A percentile compares a stretch with the other conserved stretches of the same genome.
Conservation (phyloP, 2,113 vertebrate species). For the Bettongia penicillata region DNA sequence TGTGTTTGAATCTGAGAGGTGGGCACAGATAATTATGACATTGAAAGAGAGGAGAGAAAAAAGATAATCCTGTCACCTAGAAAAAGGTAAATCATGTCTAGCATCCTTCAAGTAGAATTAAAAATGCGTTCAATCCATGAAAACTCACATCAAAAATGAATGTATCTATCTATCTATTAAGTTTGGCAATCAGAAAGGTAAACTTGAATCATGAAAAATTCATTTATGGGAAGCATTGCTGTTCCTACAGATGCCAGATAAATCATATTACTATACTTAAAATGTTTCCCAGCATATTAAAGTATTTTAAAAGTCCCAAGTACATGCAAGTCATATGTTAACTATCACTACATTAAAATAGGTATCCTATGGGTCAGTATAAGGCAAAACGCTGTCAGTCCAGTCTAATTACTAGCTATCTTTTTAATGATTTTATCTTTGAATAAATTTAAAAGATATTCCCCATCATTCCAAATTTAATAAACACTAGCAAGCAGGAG, state of each 20-base stretch:
- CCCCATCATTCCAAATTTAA: neutral
- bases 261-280: neutral
- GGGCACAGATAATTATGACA: neutral
- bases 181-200: neutral
- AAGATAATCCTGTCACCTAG: neutral
- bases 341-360: neutral
- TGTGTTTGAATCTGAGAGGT: neutral
- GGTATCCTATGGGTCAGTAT: neutral
- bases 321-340: neutral
- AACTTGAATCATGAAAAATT: neutral
- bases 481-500: neutral
- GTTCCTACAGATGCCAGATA: neutral
- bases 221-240: neutral
- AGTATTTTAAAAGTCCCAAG: neutral
- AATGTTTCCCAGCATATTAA: neutral
- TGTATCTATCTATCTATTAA: neutral
- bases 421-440: neutral
- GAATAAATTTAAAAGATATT: neutral
- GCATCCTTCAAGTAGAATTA: neutral
- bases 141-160: neutral
- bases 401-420: neutral
- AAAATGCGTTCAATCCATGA: no score
- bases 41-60: neutral
- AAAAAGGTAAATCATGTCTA: neutral
- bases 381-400: neutral